Evolutionary conservation across 2,888 invertebrate species (phyloP).

Genomic region (Zygothrica quintamaculata): DNA sequence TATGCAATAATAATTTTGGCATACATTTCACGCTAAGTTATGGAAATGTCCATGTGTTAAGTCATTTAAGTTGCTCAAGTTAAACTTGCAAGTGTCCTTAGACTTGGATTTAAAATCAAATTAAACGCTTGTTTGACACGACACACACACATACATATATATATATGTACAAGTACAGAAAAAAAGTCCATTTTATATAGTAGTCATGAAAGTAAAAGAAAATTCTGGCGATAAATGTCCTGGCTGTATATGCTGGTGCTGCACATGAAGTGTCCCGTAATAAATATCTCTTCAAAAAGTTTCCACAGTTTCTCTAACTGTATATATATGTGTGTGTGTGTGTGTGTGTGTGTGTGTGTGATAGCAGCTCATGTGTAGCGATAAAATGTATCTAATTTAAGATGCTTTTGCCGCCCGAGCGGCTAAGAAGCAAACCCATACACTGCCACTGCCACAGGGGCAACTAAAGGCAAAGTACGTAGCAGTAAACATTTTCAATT

Average conservation of each 20-base stretch:
- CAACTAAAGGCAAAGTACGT: conserved; percentile 53
- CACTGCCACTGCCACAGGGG: not conserved
- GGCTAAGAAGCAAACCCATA: conserved; percentile 12
- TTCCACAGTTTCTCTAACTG: conserved; percentile 43
- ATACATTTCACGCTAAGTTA: conserved; percentile 1
- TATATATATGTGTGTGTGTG: conserved; percentile 10
- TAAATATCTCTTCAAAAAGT: conserved; percentile 76
- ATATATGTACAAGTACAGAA: not conserved
- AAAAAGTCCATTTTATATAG: conserved; percentile 1
- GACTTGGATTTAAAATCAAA: conserved; percentile 70
- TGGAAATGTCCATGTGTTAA: not conserved
- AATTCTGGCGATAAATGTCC: conserved; percentile 35
- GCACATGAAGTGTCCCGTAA: conserved; percentile 74
- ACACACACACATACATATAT: conserved; percentile 18
- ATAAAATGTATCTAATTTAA: conserved; percentile 79
- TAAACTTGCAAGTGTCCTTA: conserved; percentile 2
- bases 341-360: conserved; percentile 13
- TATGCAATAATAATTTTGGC: not conserved
- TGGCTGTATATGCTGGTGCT: conserved; percentile 26
- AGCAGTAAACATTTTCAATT: conserved; percentile 80
- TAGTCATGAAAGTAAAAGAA: not conserved
- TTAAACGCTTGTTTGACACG: conserved; percentile 73
- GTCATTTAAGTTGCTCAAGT: conserved; percentile 31
- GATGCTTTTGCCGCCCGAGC: conserved; percentile 77
- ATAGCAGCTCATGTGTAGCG: conserved; percentile 69